A percentile compares a stretch with the other conserved stretches of the same genome.
Evolutionary conservation across 2,888 invertebrate genomes (phyloP).

Genomic region (Aporophyla lueneburgensis): DNA sequence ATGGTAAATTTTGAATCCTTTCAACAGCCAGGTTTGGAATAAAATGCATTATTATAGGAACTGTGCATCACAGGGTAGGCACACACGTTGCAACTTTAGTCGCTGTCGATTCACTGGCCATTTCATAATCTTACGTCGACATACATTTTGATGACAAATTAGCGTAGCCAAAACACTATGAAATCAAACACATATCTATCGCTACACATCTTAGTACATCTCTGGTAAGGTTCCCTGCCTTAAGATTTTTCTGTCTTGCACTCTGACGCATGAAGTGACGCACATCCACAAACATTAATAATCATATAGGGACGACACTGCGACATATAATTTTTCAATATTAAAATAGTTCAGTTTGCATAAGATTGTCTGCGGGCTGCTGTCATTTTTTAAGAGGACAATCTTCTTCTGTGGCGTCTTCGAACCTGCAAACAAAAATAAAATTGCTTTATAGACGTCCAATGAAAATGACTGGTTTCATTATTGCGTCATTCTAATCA

Average conservation of each 20-base stretch:
- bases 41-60: background rate
- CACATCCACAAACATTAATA: background rate
- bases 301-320: background rate
- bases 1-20: background rate
- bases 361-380: background rate
- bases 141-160: background rate
- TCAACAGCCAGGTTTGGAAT: background rate
- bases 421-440: slow-evolving; percentile 37
- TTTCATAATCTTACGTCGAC: background rate
- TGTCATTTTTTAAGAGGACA: slow-evolving; percentile 36
- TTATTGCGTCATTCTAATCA: background rate
- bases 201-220: background rate
- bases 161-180: too few relatives aligned
- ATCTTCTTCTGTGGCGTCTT: slow-evolving; percentile 27
- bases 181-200: too few relatives aligned
- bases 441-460: background rate
- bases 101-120: background rate
- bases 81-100: background rate
- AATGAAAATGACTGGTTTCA: background rate
- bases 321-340: background rate
- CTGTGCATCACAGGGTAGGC: background rate
- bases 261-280: background rate
- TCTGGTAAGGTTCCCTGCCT: background rate
- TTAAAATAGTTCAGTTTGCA: background rate
- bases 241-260: background rate